Evolutionary conservation across 1,140 invertebrate genomes (phyloP).

Genomic region (Drosophila grimshawi): DNA sequence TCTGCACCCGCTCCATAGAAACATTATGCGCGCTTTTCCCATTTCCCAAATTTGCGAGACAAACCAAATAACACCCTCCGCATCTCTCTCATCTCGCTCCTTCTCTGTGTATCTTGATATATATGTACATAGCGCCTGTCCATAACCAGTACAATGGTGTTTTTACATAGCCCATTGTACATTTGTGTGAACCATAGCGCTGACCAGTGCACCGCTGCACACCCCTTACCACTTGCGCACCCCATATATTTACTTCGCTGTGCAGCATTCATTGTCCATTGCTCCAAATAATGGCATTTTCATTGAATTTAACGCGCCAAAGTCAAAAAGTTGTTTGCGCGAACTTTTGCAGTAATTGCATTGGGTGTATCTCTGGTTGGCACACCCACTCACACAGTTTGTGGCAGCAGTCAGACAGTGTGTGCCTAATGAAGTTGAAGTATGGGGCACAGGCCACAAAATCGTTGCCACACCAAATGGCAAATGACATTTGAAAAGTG

Average conservation of each 20-base stretch:
- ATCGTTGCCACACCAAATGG: constrained; percentile 57
- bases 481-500: constrained; percentile 82
- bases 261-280: constrained; percentile 49
- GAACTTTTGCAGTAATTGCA: constrained; percentile 79
- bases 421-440: constrained; percentile 64
- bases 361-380: constrained; percentile 30
- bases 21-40: constrained; percentile 68
- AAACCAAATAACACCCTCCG: constrained; percentile 21
- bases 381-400: constrained; percentile 24
- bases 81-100: not conserved
- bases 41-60: constrained; percentile 36
- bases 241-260: not conserved
- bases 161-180: constrained; percentile 65
- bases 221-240: not conserved
- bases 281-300: constrained; percentile 79
- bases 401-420: too few species aligned
- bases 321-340: constrained; percentile 80
- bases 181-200: constrained; percentile 16
- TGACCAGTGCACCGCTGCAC: constrained; percentile 8
- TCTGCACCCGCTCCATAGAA: constrained; percentile 28
- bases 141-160: constrained; percentile 39
- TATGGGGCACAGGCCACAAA: constrained; percentile 50
- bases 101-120: constrained; percentile 3
- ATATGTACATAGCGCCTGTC: constrained; percentile 8
- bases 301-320: constrained; percentile 80